Evolutionary conservation across 2,113 vertebrate species (phyloP).

Genomic region (Notechis scutatus): DNA sequence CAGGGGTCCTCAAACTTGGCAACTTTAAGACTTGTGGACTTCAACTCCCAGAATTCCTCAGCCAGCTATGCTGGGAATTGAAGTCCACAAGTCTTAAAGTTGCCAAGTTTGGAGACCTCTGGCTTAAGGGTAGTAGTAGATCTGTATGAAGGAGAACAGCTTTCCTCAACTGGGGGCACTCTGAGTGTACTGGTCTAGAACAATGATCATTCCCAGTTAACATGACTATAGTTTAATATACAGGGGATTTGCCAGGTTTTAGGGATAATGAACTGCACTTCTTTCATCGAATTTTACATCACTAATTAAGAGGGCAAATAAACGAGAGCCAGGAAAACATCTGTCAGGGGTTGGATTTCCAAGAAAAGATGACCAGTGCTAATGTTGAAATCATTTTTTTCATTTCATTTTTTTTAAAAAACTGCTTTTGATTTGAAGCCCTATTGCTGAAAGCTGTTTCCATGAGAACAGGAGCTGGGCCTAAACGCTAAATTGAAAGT

Average conservation of each 20-base stretch:
- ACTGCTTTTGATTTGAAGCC: constrained; percentile 41
- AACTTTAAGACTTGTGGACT: too few species aligned
- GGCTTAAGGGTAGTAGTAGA: not conserved
- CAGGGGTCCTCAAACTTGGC: too few species aligned
- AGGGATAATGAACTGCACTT: not conserved
- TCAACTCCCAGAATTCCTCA: too few species aligned
- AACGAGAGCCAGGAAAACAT: constrained; percentile 25
- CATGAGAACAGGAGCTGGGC: constrained; percentile 59
- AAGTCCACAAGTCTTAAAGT: too few species aligned
- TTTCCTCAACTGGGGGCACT: not conserved
- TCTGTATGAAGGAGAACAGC: not conserved
- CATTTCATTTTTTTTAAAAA: not conserved
- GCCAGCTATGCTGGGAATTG: too few species aligned
- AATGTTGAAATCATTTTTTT: constrained; percentile 31
- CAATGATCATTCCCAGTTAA: not conserved
- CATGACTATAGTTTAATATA: not conserved
- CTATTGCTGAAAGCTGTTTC: constrained; percentile 57
- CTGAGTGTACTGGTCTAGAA: not conserved
- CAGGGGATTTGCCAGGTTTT: not conserved
- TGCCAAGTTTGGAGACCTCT: too few species aligned
- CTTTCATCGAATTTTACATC: not conserved
- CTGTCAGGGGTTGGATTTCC: not conserved
- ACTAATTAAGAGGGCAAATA: constrained; percentile 9
- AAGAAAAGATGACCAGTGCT: not conserved
- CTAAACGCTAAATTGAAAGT: constrained; percentile 16